These are phyloP conservation scores for Neomicropteryx cornuta DNA, from an alignment of 1,140 invertebrate species.

Conservation along the genomic window DNA sequence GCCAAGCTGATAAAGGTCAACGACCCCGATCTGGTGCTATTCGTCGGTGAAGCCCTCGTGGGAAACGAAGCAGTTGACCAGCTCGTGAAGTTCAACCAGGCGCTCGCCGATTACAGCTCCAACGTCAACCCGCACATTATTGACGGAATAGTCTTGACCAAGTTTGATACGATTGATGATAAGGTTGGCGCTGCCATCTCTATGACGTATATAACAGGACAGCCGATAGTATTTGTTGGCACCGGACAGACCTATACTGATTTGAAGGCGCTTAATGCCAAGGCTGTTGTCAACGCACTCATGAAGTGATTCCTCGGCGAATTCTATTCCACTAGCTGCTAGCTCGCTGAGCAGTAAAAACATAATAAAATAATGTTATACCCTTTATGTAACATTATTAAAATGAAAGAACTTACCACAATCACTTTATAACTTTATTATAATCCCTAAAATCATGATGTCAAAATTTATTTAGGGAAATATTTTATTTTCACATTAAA, in stretches of 20 bases:
- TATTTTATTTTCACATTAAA: too few relatives aligned
- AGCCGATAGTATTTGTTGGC: slow-evolving; percentile 99
- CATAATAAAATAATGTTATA: too few relatives aligned
- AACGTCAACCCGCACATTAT: slow-evolving; percentile 82
- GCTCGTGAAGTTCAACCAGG: slow-evolving; percentile 97
- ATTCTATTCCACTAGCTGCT: too few relatives aligned
- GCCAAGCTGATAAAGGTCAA: slow-evolving; percentile 87
- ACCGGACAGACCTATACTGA: slow-evolving; percentile 99
- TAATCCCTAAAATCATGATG: too few relatives aligned
- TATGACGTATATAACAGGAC: slow-evolving; percentile 99
- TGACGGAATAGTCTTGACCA: slow-evolving; percentile 95
- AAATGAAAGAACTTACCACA: too few relatives aligned
- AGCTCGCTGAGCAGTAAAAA: too few relatives aligned
- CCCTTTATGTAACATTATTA: too few relatives aligned
- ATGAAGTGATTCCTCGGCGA: too few relatives aligned
- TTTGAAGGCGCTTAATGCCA: slow-evolving; percentile 91
- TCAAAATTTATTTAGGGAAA: too few relatives aligned
- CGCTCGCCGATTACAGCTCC: slow-evolving; percentile 79
- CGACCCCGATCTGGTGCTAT: slow-evolving; percentile 93
- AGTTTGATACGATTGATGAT: slow-evolving; percentile 99
- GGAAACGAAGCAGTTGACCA: slow-evolving; percentile 99
- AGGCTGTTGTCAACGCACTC: slow-evolving; percentile 90
- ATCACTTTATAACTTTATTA: too few relatives aligned
- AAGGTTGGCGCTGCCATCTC: slow-evolving; percentile 99
- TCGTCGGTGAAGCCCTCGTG: slow-evolving; percentile 97